Conservation (phyloP, 2,797 vertebrate species). For the Enteromius fasciolatus region DNA sequence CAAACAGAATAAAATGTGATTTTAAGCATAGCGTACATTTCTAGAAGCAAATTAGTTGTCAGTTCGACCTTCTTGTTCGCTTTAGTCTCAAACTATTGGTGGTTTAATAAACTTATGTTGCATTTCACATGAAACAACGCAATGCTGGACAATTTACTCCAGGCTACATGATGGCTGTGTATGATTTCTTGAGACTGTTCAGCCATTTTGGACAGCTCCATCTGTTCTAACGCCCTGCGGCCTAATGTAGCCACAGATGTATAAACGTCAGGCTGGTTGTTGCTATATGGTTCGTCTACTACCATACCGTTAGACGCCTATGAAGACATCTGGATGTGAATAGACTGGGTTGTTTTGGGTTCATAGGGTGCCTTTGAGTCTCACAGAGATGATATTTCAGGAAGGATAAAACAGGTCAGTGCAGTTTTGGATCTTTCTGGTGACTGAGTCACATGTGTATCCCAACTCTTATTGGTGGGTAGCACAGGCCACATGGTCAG, state of each 20-base stretch:
- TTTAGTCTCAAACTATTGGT: not conserved
- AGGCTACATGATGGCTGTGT: not conserved
- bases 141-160: not conserved
- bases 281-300: not conserved
- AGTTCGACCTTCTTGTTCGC: not conserved
- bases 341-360: slow-evolving; percentile 27
- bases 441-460: slow-evolving; percentile 31
- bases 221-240: not conserved
- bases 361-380: slow-evolving; percentile 20
- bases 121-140: not conserved
- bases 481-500: slow-evolving; percentile 1
- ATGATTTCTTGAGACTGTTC: not conserved
- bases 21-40: not conserved
- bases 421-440: slow-evolving; percentile 26
- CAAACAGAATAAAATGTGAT: not conserved
- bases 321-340: slow-evolving; percentile 23
- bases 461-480: slow-evolving; percentile 7
- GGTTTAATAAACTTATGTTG: no score
- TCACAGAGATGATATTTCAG: slow-evolving; percentile 53
- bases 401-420: slow-evolving; percentile 61
- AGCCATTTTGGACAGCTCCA: not conserved
- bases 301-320: slow-evolving; percentile 1
- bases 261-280: slow-evolving; percentile 6
- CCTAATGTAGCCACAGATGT: not conserved
- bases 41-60: not conserved